Base-by-base conservation (phyloP, 2,888 invertebrate genomes). In the Aricia artaxerxes region DNA sequence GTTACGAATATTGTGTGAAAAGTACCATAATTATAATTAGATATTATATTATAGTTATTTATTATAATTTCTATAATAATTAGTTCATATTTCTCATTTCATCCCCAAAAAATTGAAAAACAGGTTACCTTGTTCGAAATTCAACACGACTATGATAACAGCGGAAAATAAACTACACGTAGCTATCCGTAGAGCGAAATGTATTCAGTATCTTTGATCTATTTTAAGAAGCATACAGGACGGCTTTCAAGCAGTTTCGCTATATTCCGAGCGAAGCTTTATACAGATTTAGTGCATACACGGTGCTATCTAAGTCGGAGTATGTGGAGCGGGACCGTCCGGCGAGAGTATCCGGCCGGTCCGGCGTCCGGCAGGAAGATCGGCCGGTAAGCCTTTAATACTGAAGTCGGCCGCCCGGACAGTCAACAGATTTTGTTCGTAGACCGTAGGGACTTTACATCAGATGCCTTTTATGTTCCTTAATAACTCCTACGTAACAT, bases 231-330 rank as follows among this genome's bases (percentile, higher is more conserved):
- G 69, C 35, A 69, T 64, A 64, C 1, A 64, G 31, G 7, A 61
- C 11, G 35, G 13, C 69, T 69, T 69, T 69, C 69, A 38, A 16
- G 38, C 69, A 13, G 69, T 69, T 69, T 11, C 35, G 5, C 69
- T 35, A 69, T 69, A 69, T 69, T 13, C 13, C 16, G 5, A 69
- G 69, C 35, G 31, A 11, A 35, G 69, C 35, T 35, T 35, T 5
- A 13, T 9, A 69, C 24, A 69, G 69, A 69, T 69, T 69, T 69
- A 69, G 69, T 69, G 69, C 69, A 69, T 69, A 69, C 69, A 69
- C 35, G 69, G 69, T 38, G 69, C 35, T 69, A 35, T 69, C 35
- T 38, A 35, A 38, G 69, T 35, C 38, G 13, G 69, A 35, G 16
- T 38, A 69, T 69, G 35, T 69, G 6, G 69, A 69, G 24, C 69